phyloP scores from a whole-genome alignment of 2,113 vertebrate genomes.

The Mustela lutreola region DNA sequence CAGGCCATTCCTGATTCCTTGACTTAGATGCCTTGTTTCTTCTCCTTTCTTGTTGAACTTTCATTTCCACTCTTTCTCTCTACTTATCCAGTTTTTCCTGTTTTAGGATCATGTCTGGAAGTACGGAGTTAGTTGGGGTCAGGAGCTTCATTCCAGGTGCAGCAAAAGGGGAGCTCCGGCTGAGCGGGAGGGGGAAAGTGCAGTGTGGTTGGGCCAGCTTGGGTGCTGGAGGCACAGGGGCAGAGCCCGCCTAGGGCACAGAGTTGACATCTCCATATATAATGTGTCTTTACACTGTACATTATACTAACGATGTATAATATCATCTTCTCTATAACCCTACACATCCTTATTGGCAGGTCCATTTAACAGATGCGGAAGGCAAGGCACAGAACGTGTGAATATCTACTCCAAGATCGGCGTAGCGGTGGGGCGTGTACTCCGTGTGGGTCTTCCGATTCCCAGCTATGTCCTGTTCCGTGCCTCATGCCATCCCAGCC shows the following conservation, averaged over 20 bases:
- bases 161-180: too few species aligned
- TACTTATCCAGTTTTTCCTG: not conserved
- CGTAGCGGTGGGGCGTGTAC: fast-evolving
- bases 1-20: not conserved
- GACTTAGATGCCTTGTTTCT: not conserved
- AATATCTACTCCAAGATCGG: not conserved
- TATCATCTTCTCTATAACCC: not conserved
- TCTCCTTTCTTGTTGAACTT: not conserved
- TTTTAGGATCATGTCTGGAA: not conserved
- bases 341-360: not conserved
- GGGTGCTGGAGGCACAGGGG: fast-evolving
- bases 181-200: not conserved
- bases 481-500: not conserved
- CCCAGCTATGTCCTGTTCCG: not conserved
- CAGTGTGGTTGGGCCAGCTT: fast-evolving
- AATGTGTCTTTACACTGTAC: not conserved
- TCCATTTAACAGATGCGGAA: not conserved
- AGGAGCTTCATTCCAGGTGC: not conserved
- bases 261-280: not conserved
- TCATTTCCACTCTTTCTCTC: not conserved
- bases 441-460: not conserved
- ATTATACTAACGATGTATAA: too few species aligned
- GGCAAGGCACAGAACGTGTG: not conserved
- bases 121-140: not conserved
- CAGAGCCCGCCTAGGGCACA: too few species aligned